Base-by-base conservation (phyloP, 2,888 invertebrate species). In the Conchocele bisecta region DNA sequence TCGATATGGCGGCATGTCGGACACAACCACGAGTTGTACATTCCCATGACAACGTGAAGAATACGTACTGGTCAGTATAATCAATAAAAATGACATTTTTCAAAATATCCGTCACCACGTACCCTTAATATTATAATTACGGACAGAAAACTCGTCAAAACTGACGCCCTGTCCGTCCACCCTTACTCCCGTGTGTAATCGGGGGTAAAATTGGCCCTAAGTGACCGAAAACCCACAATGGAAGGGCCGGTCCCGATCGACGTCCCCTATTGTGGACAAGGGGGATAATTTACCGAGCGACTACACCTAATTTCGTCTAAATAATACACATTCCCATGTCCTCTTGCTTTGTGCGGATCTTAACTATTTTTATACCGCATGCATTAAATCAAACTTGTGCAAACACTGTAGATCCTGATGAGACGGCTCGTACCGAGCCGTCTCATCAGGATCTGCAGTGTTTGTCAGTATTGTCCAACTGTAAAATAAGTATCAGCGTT, bases 221-320 rank as follows among this genome's bases (percentile, higher is more conserved):
- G 71, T 76, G 76, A 72, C 76, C 76, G 69, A 60, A 69, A 76
- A 76, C 60, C 64, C 57, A 72, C 72, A 76, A 76, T 69, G 64
- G 56, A 13, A 41, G 15, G 61, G 51, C 63, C 69, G 58, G 64
- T 50, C 26, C 44, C 58, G 69, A 58, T 29, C 69, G 57, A 53
- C 15, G 66, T 71, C 58, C 41, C 59, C 68, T 39, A 59, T 76
- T 76, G 60, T 76, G n/a, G 28, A 22, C 42, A 51, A 46, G 67
- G 65, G 69, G 72, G 76, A 76, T 76, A 76, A 76, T 69, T 51
- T 51, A 60, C 56, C 57, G 58, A 53, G 46, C 17, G 28, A 56
- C 50, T 35, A 66, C 72, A 69, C 53, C 61, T 69, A 64, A 76
- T 72, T 76, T 72, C 72, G 35, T 48, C 46, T 39, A 58, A 65